phyloP scores from a whole-genome alignment of 1,140 invertebrate genomes.

The Ceratosolen solmsi region DNA sequence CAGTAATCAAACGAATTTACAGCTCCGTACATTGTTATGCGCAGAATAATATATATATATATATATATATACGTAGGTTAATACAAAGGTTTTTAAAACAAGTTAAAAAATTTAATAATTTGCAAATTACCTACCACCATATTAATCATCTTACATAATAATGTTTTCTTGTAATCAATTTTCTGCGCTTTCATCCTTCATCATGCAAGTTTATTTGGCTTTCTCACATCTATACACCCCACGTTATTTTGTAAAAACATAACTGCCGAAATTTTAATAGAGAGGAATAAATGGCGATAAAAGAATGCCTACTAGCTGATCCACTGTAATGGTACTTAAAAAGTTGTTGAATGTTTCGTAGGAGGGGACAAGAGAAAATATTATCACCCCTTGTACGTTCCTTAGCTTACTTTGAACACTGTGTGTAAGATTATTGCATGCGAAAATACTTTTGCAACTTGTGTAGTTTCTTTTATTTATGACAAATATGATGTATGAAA shows the following conservation, averaged over 20 bases:
- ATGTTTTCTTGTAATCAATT: too few species aligned
- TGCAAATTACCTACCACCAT: too few species aligned
- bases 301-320: conserved; percentile 41
- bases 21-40: too few species aligned
- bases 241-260: background rate
- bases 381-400: background rate
- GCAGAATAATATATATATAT: too few species aligned
- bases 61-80: too few species aligned
- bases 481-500: background rate
- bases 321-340: conserved; percentile 51
- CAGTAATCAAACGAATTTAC: too few species aligned
- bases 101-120: too few species aligned
- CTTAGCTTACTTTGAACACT: background rate
- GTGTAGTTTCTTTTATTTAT: conserved; percentile 15
- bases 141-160: too few species aligned
- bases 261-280: background rate
- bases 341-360: conserved; percentile 49
- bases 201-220: background rate
- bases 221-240: too few species aligned
- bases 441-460: conserved; percentile 7
- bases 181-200: too few species aligned
- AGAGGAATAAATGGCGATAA: background rate
- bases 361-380: conserved; percentile 32
- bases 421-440: background rate
- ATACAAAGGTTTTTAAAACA: too few species aligned